Evolutionary conservation across 2,113 vertebrate species (phyloP).

Genomic region (Atherinomorus stipes): DNA sequence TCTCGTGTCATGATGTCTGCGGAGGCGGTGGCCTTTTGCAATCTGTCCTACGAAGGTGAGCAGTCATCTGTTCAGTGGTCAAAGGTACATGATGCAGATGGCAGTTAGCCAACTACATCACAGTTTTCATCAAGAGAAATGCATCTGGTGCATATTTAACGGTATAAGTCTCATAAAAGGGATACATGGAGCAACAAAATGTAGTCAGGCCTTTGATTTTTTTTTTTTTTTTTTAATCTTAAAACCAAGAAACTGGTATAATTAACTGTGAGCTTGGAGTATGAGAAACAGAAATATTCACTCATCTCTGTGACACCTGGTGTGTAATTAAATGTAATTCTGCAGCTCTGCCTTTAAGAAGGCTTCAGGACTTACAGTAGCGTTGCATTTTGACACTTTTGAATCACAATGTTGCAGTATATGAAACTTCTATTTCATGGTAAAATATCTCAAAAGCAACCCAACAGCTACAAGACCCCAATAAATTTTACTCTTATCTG

Average conservation of each 20-base stretch:
- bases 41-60: not conserved
- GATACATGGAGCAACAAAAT: too few relatives aligned
- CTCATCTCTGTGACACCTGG: not conserved
- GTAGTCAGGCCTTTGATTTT: too few relatives aligned
- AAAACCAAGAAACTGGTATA: too few relatives aligned
- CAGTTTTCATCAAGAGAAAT: not conserved
- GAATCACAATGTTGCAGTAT: too few relatives aligned
- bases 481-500: too few relatives aligned
- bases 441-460: too few relatives aligned
- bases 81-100: slow-evolving; percentile 24
- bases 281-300: not conserved
- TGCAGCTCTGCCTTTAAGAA: not conserved
- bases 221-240: not conserved
- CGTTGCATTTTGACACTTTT: too few relatives aligned
- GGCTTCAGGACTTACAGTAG: too few relatives aligned
- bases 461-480: too few relatives aligned
- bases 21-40: not conserved
- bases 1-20: slow-evolving; percentile 49
- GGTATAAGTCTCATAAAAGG: not conserved
- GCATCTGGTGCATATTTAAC: not conserved
- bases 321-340: not conserved
- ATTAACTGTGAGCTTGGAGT: not conserved
- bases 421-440: too few relatives aligned
- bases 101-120: not conserved
- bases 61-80: slow-evolving; percentile 13